Percentiles rank a stretch among this genome's conserved stretches.
phyloP scores from a whole-genome alignment of 2,888 invertebrate genomes.

The Euspilapteryx auroguttella region DNA sequence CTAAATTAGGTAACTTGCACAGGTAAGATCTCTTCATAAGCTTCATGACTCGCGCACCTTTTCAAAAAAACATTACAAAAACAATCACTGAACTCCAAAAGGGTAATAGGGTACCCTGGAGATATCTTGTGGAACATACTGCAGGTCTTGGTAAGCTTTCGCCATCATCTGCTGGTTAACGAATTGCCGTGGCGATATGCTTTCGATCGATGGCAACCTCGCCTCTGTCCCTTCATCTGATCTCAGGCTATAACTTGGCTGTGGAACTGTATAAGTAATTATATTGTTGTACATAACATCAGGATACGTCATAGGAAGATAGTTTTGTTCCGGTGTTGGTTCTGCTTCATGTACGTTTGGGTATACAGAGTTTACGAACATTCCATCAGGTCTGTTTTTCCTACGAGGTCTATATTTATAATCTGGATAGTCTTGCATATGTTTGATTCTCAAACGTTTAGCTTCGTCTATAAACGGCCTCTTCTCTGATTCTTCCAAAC shows the following conservation, averaged over 20 bases:
- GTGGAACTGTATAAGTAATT: conserved; percentile 39
- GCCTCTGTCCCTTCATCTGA: too few species aligned
- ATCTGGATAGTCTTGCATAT: conserved; percentile 74
- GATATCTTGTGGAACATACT: conserved; percentile 39
- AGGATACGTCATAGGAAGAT: too few species aligned
- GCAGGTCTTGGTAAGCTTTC: conserved; percentile 48
- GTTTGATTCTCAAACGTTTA: conserved; percentile 71
- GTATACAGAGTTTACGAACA: too few species aligned
- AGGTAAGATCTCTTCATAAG: too few species aligned
- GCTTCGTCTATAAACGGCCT: conserved; percentile 89
- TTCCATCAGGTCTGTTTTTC: conserved; percentile 56
- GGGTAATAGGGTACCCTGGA: conserved; percentile 49
- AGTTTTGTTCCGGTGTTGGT: too few species aligned
- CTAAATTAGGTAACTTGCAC: too few species aligned
- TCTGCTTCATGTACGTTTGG: too few species aligned
- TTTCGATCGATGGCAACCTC: conserved; percentile 53
- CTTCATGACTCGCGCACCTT: too few species aligned
- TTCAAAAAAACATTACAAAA: too few species aligned
- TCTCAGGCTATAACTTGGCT: too few species aligned
- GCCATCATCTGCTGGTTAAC: conserved; percentile 56
- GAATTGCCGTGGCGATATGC: conserved; percentile 45
- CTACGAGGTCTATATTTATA: conserved; percentile 70
- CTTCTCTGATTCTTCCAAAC: conserved; percentile 76
- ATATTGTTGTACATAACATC: conserved; percentile 47
- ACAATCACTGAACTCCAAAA: conserved; percentile 20